Conservation (phyloP, 2,888 invertebrate genomes). For the Pecten maximus region DNA sequence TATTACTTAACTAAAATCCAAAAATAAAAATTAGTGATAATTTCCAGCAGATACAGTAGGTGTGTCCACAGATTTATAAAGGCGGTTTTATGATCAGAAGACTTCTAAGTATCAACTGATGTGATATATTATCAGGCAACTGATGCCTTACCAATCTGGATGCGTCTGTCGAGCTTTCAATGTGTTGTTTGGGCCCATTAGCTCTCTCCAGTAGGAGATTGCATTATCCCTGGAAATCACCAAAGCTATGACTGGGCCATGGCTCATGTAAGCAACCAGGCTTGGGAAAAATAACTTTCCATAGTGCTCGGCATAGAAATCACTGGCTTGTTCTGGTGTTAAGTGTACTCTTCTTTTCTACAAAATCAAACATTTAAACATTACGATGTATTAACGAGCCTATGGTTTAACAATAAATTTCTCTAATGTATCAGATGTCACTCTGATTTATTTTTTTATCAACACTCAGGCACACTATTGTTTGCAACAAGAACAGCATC, state of each 20-base stretch:
- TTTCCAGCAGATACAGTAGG: too few species aligned
- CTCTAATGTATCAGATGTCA: too few species aligned
- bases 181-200: constrained; percentile 88
- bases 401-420: too few species aligned
- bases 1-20: too few species aligned
- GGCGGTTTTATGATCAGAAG: too few species aligned
- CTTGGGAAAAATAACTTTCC: constrained; percentile 90
- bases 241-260: constrained; percentile 89
- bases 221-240: constrained; percentile 87
- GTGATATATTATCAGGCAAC: not conserved
- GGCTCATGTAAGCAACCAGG: constrained; percentile 91
- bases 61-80: too few species aligned
- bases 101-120: too few species aligned
- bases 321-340: constrained; percentile 92
- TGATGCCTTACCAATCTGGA: constrained; percentile 84
- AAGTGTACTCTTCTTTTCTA: constrained; percentile 88
- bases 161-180: constrained; percentile 85
- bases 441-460: too few species aligned
- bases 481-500: too few species aligned
- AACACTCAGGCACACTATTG: too few species aligned
- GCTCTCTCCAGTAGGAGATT: constrained; percentile 88
- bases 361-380: constrained; percentile 54
- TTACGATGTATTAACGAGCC: too few species aligned
- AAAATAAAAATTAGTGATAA: too few species aligned
- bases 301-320: constrained; percentile 90